A percentile compares a stretch with the other conserved stretches of the same genome.
Evolutionary conservation across 2,113 vertebrate genomes (phyloP).

Genomic region (Pitta sordida): DNA sequence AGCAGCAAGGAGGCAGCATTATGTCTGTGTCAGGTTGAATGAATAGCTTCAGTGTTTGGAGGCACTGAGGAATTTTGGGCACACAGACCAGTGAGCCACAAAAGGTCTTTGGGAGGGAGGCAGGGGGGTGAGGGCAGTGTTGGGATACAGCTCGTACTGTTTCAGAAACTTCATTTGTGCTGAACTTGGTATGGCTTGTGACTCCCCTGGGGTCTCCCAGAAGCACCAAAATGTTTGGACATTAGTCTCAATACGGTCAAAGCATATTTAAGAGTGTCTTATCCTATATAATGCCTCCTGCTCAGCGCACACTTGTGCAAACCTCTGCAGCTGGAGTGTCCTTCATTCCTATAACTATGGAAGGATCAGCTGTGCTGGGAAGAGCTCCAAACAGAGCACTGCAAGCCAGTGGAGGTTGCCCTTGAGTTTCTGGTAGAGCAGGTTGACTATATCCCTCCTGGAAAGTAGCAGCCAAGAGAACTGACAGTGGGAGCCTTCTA

Average conservation of each 20-base stretch:
- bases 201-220: not conserved
- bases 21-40: constrained; percentile 31
- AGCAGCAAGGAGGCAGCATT: constrained; percentile 40
- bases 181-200: not conserved
- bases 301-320: not conserved
- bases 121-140: not conserved
- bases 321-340: not conserved
- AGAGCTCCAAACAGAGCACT: not conserved
- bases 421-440: not conserved
- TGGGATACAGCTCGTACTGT: not conserved
- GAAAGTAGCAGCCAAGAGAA: not conserved
- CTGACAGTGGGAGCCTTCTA: not conserved
- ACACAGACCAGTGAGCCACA: constrained; percentile 24
- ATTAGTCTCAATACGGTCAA: not conserved
- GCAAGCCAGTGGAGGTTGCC: not conserved
- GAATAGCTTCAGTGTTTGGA: constrained; percentile 66
- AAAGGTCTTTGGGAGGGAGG: constrained; percentile 39
- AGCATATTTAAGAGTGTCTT: not conserved
- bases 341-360: not conserved
- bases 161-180: not conserved
- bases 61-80: constrained; percentile 31
- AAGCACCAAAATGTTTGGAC: not conserved
- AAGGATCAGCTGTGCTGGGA: not conserved
- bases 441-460: not conserved
- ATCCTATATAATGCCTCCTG: not conserved